phyloP scores from a whole-genome alignment of 1,140 invertebrate genomes.

The Calephelis virginiensis region DNA sequence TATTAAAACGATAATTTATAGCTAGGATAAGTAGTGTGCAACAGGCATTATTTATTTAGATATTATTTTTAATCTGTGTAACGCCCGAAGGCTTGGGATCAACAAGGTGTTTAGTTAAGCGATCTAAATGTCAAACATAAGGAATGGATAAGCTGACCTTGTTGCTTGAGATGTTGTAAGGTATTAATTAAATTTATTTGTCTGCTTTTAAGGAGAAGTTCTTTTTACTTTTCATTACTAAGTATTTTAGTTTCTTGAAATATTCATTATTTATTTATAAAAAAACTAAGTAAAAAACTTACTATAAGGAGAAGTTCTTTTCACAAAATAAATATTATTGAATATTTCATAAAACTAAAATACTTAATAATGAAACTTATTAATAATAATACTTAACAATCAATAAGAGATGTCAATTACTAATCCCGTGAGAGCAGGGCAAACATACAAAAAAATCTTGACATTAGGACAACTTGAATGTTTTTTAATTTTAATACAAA shows the following conservation, averaged over 20 bases:
- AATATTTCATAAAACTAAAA: no score
- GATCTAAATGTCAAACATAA: constrained; percentile 9
- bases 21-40: constrained; percentile 26
- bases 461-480: no score
- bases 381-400: no score
- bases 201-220: not conserved
- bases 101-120: constrained; percentile 9
- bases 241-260: no score
- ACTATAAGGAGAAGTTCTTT: not conserved
- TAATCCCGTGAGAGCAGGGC: no score
- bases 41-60: constrained; percentile 5
- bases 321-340: not conserved
- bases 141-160: constrained; percentile 5
- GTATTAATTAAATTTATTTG: not conserved
- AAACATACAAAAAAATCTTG: no score
- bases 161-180: not conserved
- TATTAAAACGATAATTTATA: constrained; percentile 65
- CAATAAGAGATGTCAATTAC: no score
- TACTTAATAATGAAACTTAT: no score
- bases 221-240: not conserved
- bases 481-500: no score
- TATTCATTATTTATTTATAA: not conserved
- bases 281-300: not conserved
- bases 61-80: constrained; percentile 14
- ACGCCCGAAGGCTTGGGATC: constrained; percentile 6